Base-by-base conservation (phyloP, 1,140 invertebrate species). In the Scaptomyza hsui region DNA sequence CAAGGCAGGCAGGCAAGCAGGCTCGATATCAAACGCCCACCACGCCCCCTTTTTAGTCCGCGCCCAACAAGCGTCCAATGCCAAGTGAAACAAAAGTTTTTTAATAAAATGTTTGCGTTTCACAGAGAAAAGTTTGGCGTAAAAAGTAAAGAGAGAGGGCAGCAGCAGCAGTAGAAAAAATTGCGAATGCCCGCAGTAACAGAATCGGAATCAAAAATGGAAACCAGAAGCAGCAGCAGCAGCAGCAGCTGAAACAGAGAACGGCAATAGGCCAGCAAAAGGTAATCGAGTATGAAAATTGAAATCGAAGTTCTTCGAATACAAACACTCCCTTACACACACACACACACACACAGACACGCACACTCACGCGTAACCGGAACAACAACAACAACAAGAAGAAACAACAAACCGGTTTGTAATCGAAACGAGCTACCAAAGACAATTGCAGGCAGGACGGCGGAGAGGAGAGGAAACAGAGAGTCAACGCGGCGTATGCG, bases 251-350 rank as follows among this genome's bases (percentile, higher is more conserved):
- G 42, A 41, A 24, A 26, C 49, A 21, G 18, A 52, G 32, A 42
- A 10, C 35, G 29, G 56, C 70, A 64, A 72, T 85, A 68, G 80
- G 64, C 76, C 62, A 64, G 71, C 67, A n/a, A 59, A 78, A 88
- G 75, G 82, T 88, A 88, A 88, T 88, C 82, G 82, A 88, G 82
- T 88, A 88, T 88, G 82, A 88, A 88, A 88, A 88, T 88, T 88
- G 82, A 77, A 82, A 82, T 88, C 70, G 71, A 82, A 78, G 78
- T 70, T 71, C 68, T 7, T 37, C 32, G 32, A 12, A 37, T n/a
- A 15, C 35, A 44, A n/a, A 49, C 44, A 41, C 10, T 49, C 29
- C 12, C 16, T 4, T 12, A 41, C 41, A 35, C 9, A 26, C 48
- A 41, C 41, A 39, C 15, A 51, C 19, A 55, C 35, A 29, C 21